A percentile compares a stretch with the other conserved stretches of the same genome.
Evolutionary conservation across 2,888 invertebrate species (phyloP).

Genomic region (Vanessa cardui): DNA sequence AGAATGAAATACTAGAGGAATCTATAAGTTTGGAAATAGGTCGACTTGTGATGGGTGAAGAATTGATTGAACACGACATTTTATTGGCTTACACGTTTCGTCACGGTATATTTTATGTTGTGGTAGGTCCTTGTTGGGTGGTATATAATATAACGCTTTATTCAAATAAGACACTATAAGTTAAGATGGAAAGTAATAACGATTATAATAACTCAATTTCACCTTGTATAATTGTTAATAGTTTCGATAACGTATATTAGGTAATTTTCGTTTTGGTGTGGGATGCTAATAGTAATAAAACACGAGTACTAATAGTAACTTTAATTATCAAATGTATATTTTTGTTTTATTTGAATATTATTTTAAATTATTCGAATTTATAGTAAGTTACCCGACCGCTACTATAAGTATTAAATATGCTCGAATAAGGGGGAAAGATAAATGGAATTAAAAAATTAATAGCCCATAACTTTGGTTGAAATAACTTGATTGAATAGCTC

Average conservation of each 20-base stretch:
- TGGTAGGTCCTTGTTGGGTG: constrained; percentile 31
- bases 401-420: no score
- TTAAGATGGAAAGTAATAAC: constrained; percentile 14
- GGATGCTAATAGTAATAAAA: not conserved
- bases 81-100: constrained; percentile 21
- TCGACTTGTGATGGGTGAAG: constrained; percentile 54
- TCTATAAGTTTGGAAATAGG: constrained; percentile 24
- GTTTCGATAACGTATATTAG: not conserved
- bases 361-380: no score
- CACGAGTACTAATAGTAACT: no score
- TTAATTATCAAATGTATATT: no score
- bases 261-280: constrained; percentile 12
- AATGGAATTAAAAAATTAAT: no score
- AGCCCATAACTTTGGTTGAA: no score
- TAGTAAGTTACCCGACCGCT: no score
- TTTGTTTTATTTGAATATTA: no score
- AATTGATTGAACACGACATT: constrained; percentile 61
- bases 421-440: no score
- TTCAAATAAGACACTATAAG: constrained; percentile 11
- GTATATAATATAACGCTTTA: constrained; percentile 9
- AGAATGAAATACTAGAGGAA: not conserved
- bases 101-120: constrained; percentile 22
- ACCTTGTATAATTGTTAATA: not conserved
- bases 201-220: constrained; percentile 13
- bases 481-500: no score